Evolutionary conservation across 2,888 invertebrate species (phyloP).

Genomic region (Calameuta pallipes): DNA sequence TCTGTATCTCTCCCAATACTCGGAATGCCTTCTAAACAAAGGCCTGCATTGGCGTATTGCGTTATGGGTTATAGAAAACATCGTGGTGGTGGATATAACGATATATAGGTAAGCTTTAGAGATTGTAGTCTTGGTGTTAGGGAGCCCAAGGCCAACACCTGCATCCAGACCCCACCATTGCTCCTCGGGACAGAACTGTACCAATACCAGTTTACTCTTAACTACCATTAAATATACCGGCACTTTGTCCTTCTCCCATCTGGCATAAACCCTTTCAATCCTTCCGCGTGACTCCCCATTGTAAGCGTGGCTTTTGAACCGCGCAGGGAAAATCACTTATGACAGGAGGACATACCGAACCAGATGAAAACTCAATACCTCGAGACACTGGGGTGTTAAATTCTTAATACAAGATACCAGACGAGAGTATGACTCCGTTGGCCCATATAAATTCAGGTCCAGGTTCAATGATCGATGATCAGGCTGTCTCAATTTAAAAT

Average conservation of each 20-base stretch:
- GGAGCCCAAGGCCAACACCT: constrained; percentile 64
- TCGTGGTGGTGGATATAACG: constrained; percentile 32
- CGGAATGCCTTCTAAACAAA: constrained; percentile 46
- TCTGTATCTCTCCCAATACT: constrained; percentile 17
- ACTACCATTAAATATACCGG: constrained; percentile 47
- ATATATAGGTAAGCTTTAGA: constrained; percentile 46
- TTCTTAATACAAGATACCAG: not conserved
- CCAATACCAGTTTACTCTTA: constrained; percentile 45
- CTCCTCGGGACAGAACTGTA: constrained; percentile 44
- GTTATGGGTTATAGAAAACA: constrained; percentile 33
- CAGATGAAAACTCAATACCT: not conserved
- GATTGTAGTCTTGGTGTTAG: constrained; percentile 60
- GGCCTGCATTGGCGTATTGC: constrained; percentile 39
- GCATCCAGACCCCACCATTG: constrained; percentile 54
- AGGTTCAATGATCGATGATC: not conserved
- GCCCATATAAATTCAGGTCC: not conserved
- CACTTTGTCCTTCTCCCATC: constrained; percentile 42
- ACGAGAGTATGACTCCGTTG: not conserved
- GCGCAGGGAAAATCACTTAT: not conserved
- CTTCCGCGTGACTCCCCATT: not conserved
- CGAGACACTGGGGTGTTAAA: not conserved
- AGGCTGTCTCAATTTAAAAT: not conserved
- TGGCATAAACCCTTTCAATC: not conserved
- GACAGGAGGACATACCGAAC: not conserved
- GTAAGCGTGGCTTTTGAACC: not conserved